Evolutionary conservation across 2,797 vertebrate genomes (phyloP).

Genomic region (Eurystomus glaucurus): DNA sequence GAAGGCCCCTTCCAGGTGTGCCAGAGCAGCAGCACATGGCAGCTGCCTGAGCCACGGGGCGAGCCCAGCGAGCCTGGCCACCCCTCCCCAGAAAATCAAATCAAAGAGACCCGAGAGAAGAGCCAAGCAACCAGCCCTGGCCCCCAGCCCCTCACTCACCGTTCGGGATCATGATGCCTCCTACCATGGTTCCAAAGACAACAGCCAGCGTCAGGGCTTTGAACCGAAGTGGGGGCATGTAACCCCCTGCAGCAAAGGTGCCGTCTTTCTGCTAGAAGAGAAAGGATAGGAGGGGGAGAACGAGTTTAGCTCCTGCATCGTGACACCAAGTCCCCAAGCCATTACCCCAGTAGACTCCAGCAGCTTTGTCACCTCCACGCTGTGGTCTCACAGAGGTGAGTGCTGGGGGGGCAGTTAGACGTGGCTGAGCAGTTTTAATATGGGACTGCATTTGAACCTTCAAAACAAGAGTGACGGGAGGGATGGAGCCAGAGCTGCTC

Average conservation of each 20-base stretch:
- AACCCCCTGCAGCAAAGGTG: slow-evolving; percentile 95
- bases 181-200: slow-evolving; percentile 97
- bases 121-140: background rate
- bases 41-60: background rate
- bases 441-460: background rate
- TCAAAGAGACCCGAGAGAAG: background rate
- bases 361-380: background rate
- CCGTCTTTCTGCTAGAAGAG: slow-evolving; percentile 94
- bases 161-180: slow-evolving; percentile 97
- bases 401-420: fast-evolving
- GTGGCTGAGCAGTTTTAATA: background rate
- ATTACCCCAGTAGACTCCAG: background rate
- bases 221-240: slow-evolving; percentile 98
- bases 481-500: background rate
- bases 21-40: background rate
- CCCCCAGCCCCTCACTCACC: slow-evolving; percentile 82
- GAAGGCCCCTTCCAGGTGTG: background rate
- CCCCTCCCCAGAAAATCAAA: background rate
- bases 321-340: background rate
- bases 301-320: background rate
- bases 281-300: background rate
- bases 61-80: background rate
- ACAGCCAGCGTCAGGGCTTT: slow-evolving; percentile 94
- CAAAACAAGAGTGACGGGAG: background rate
- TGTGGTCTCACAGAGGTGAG: fast-evolving